Percentiles rank a stretch among this genome's conserved stretches.
These are phyloP conservation scores for Anadara kagoshimensis DNA, from an alignment of 1,140 invertebrate genomes.

Conservation along the genomic window DNA sequence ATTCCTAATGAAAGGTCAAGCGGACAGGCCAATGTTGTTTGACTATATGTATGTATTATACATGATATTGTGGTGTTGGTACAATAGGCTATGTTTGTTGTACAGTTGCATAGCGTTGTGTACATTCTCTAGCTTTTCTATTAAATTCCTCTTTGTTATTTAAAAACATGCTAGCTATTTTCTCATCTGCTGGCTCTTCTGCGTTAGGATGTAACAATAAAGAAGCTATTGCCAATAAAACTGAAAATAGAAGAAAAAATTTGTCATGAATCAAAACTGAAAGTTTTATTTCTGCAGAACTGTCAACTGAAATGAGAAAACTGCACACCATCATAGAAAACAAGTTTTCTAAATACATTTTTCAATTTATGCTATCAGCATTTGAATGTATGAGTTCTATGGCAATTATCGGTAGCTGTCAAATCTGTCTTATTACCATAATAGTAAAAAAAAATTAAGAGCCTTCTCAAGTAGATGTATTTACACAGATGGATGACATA, in stretches of 20 bases:
- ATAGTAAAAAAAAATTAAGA: too few relatives aligned
- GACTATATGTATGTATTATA: too few relatives aligned
- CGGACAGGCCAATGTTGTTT: too few relatives aligned
- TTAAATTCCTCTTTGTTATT: slow-evolving; percentile 34
- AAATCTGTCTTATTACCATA: too few relatives aligned
- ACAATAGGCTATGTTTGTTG: background rate
- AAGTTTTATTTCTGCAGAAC: background rate
- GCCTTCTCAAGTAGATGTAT: too few relatives aligned
- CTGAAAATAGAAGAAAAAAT: slow-evolving; percentile 25
- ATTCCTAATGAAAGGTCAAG: too few relatives aligned
- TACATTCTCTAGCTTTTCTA: slow-evolving; percentile 25
- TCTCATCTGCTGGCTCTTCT: slow-evolving; percentile 32
- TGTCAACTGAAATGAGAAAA: background rate
- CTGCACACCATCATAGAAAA: too few relatives aligned
- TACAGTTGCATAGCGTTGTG: slow-evolving; percentile 17
- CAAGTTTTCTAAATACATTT: background rate
- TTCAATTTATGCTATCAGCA: too few relatives aligned
- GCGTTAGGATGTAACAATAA: slow-evolving; percentile 34
- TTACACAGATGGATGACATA: too few relatives aligned
- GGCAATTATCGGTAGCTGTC: too few relatives aligned
- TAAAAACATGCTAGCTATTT: slow-evolving; percentile 39
- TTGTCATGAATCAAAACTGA: background rate
- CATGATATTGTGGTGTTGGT: too few relatives aligned
- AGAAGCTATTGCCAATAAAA: slow-evolving; percentile 41
- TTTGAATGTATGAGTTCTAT: too few relatives aligned